Base-by-base conservation (phyloP, 1,140 invertebrate genomes). In the Magallana ariakensis region DNA sequence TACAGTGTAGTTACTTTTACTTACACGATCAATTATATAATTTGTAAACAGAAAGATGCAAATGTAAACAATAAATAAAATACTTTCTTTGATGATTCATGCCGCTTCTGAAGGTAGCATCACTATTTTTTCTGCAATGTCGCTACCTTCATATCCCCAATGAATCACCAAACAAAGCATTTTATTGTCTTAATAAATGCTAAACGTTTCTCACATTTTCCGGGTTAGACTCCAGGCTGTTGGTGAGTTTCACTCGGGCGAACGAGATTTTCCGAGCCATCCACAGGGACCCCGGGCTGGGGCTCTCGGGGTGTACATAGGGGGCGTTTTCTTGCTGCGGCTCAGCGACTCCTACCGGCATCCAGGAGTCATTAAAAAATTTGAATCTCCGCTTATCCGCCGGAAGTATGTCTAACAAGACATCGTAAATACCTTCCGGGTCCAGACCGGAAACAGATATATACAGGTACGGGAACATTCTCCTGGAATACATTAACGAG, bases 221-320 rank as follows among this genome's bases (percentile, higher is more conserved):
- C 9, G 81, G 70, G 9, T 19, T 15, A 54, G 82, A 87, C 13
- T 90, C 88, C 80, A 81, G 83, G 85, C 98, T 98, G 93, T 99
- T 99, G 0, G 98, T 99, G 4, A 99, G 95, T 95, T 99, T 99
- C 0, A 99, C 97, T 96, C 98, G 98, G 9, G 97, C 97, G 93
- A 99, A 99, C 0, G 97, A 97, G 57, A 99, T 97, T 0, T 97
- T 96, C 88, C 98, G 97, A 92, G 98, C 98, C 97, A 98, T 98
- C 98, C 98, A 99, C 93, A 98, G 97, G 0, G 97, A 96, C 0
- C 98, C 98, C 91, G 98, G 98, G 94, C 98, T 98, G 0, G 98
- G 98, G 70, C 97, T 98, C 92, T 99, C 98, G 0, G 97, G 97
- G 92, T 99, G 98, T 56, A 98, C 96, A 94, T 98, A 99, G 90